Evolutionary conservation across 2,113 vertebrate genomes (phyloP).

Genomic region (Oryzias celebensis): DNA sequence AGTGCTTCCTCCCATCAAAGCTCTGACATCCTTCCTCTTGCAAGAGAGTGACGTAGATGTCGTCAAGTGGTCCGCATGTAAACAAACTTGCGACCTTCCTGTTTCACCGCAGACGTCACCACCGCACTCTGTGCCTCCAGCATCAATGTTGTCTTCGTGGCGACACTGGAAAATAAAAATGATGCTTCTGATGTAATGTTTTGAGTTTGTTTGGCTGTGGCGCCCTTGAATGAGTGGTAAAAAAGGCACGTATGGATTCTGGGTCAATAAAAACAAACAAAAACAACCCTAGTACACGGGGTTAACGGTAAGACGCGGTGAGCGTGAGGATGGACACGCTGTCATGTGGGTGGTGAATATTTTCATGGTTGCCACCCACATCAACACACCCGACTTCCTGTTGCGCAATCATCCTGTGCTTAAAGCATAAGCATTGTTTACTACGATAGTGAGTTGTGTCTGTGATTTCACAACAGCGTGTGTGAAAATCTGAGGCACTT

Average conservation of each 20-base stretch:
- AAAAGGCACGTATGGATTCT: not conserved
- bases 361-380: slow-evolving; percentile 27
- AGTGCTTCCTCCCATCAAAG: slow-evolving; percentile 60
- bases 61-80: slow-evolving; percentile 43
- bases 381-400: slow-evolving; percentile 57
- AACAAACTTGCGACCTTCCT: slow-evolving; percentile 60
- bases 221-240: not conserved
- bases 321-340: slow-evolving; percentile 54
- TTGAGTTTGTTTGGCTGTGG: not conserved
- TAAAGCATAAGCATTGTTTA: slow-evolving; percentile 21
- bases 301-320: slow-evolving; percentile 39
- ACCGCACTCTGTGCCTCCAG: slow-evolving; percentile 20
- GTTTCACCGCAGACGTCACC: slow-evolving; percentile 47
- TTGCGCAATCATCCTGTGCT: slow-evolving; percentile 50
- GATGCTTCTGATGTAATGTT: not conserved
- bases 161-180: slow-evolving; percentile 17
- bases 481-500: not conserved
- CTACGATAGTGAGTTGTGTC: not conserved
- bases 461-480: slow-evolving; percentile 26
- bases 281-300: slow-evolving; percentile 6
- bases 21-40: slow-evolving; percentile 59
- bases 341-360: slow-evolving; percentile 36
- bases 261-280: not conserved
- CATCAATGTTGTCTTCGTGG: slow-evolving; percentile 30
- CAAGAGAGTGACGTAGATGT: slow-evolving; percentile 39